Evolutionary conservation across 2,113 vertebrate species (phyloP), one percentile per base, ranked within the genome.

Genomic region (Sinocyclocheilus anophthalmus): DNA sequence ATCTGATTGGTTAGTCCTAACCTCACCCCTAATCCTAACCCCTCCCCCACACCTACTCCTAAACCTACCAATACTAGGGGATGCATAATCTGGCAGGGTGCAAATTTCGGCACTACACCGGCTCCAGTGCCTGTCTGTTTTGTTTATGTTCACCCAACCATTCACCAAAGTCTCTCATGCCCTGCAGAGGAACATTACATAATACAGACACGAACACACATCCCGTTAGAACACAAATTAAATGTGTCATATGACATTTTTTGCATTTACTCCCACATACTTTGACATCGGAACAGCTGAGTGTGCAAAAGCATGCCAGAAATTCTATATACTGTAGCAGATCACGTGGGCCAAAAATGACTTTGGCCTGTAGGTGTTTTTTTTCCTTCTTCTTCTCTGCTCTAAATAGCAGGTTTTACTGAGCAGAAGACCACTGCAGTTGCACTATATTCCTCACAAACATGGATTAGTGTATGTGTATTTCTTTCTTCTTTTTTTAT

Each of bases 91-190:
- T 33, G 30, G 30, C 30, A 33, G 30, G 30, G 30, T 33, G 30
- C 30, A 33, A 33, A 33, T 30, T 30, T 30, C 30, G 30, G 30
- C 30, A 30, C 30, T 30, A 33, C 30, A 33, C 1, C 9, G 67
- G 20, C 33, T 33, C 8, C 24, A 12, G 30, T 30, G 59, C 59
- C n/a, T 63, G 59, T 70, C 18, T 39, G 33, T 70, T 39, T 39
- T 39, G 67, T 70, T 39, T 70, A 76, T 16, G n/a, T 76, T 76
- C n/a, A 76, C 12, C n/a, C 73, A 76, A 26, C n/a, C 73, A 30
- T 76, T 8, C 22, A 48, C 42, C 50, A 48, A 11, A 48, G 45
- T 10, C 45, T 48, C 45, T 48, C n/a, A 7, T 70, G 67, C 33
- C 30, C 16, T 20, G 67, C 2, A 70, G 33, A 70, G 30, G 14